These are phyloP conservation scores for Myodes glareolus DNA, from an alignment of 2,113 vertebrate genomes.

Conservation along the genomic window DNA sequence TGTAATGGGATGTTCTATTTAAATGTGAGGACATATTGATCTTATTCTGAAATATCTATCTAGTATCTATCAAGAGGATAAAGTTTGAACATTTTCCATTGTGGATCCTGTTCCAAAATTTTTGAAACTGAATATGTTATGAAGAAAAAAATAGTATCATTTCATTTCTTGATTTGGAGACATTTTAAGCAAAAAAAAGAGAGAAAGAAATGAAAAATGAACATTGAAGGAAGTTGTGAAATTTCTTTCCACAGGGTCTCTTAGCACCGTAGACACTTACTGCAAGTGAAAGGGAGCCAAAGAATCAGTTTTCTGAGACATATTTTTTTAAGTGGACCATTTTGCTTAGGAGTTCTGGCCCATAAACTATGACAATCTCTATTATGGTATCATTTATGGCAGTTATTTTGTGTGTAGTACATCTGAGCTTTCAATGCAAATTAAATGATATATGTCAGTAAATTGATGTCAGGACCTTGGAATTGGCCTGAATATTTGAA, in stretches of 20 bases:
- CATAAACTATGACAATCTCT: neutral
- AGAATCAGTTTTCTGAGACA: neutral
- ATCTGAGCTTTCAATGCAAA: constrained; percentile 22
- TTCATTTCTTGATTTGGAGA: constrained; percentile 69
- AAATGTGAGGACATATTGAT: constrained; percentile 83
- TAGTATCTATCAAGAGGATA: constrained; percentile 80
- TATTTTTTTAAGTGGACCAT: constrained; percentile 24
- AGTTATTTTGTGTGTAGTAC: neutral
- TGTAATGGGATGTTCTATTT: constrained; percentile 82
- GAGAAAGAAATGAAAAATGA: constrained; percentile 48
- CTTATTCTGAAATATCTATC: constrained; percentile 80
- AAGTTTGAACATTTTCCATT: constrained; percentile 81
- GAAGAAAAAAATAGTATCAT: constrained; percentile 72
- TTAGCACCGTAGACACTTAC: constrained; percentile 31
- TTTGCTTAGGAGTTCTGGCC: neutral
- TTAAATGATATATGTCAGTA: constrained; percentile 33
- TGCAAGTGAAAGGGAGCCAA: constrained; percentile 34
- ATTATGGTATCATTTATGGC: neutral
- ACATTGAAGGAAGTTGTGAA: constrained; percentile 67
- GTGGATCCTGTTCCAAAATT: constrained; percentile 74
- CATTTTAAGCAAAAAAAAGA: constrained; percentile 63
- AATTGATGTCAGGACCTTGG: neutral
- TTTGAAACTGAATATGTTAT: constrained; percentile 72
- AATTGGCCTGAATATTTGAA: constrained; percentile 30
- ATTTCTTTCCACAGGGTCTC: constrained; percentile 59